Conservation (phyloP, 2,113 vertebrate species). For the Ranitomeya imitator region DNA sequence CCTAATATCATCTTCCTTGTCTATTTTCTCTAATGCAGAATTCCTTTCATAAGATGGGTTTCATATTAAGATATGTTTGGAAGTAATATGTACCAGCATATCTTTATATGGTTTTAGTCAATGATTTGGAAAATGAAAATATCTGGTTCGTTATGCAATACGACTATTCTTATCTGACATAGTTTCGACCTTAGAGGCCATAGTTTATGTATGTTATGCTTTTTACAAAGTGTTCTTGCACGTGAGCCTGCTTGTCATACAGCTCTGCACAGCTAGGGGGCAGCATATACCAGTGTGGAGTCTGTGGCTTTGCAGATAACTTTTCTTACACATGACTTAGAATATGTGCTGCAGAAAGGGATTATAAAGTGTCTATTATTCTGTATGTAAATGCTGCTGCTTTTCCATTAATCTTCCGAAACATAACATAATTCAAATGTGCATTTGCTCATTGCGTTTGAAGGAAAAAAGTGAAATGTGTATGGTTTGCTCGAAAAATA, state of each 20-base stretch:
- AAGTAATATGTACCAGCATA: too few relatives aligned
- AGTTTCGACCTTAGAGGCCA: neutral
- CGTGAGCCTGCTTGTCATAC: neutral
- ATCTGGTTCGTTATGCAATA: neutral
- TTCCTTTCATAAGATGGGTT: neutral
- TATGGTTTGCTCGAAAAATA: neutral
- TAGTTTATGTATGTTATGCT: neutral
- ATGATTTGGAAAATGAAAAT: neutral
- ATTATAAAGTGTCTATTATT: neutral
- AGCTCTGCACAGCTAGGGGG: slow-evolving; percentile 7
- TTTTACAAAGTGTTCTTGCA: too few relatives aligned
- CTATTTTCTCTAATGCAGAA: neutral
- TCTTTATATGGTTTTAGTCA: too few relatives aligned
- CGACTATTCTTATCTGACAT: neutral
- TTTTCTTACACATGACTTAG: neutral
- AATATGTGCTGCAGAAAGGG: neutral
- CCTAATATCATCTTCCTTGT: neutral
- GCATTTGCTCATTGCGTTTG: neutral
- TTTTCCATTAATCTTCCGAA: neutral
- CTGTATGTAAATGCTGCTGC: neutral
- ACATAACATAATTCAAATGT: neutral
- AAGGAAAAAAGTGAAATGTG: neutral
- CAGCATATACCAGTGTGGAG: slow-evolving; percentile 22
- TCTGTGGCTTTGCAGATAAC: neutral
- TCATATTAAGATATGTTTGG: neutral